These are phyloP conservation scores for Tinea semifulvella DNA, from an alignment of 2,888 invertebrate genomes.

Conservation along the genomic window DNA sequence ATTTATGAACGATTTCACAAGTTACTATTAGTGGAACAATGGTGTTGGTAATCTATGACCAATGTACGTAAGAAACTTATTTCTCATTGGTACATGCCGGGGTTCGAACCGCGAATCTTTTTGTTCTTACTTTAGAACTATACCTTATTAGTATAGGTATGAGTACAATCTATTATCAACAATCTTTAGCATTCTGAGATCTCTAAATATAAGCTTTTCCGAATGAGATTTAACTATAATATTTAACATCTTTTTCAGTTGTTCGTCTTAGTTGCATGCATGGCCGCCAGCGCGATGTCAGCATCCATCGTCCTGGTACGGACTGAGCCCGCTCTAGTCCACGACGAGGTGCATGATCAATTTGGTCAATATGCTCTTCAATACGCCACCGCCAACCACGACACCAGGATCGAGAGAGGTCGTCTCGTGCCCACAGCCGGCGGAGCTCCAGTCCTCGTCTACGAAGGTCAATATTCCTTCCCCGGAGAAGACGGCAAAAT, in stretches of 20 bases:
- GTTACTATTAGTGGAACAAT: too few species aligned
- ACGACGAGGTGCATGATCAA: slow-evolving; percentile 34
- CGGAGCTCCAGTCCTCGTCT: slow-evolving; percentile 30
- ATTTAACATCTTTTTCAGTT: slow-evolving; percentile 11
- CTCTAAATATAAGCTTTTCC: too few species aligned
- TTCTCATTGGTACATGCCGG: too few species aligned
- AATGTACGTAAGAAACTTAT: too few species aligned
- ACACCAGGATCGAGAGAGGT: slow-evolving; percentile 35
- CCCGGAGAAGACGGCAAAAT: slow-evolving; percentile 37
- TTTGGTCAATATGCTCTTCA: slow-evolving; percentile 35
- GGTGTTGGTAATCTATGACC: too few species aligned
- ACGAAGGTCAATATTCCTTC: slow-evolving; percentile 38
- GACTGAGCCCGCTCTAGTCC: slow-evolving; percentile 29
- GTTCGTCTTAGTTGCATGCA: slow-evolving; percentile 1
- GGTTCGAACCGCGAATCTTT: too few species aligned
- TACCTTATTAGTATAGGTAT: too few species aligned
- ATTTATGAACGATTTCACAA: too few species aligned
- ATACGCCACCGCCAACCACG: slow-evolving; percentile 42
- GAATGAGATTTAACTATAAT: too few species aligned
- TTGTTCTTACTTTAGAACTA: too few species aligned
- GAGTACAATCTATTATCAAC: too few species aligned
- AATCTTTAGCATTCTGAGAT: too few species aligned
- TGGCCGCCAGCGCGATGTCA: slow-evolving; percentile 7
- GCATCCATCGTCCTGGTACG: slow-evolving; percentile 17
- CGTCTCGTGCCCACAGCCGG: slow-evolving; percentile 31